Evolutionary conservation across 2,888 invertebrate genomes (phyloP).

Genomic region (Drosophila macrospina): DNA sequence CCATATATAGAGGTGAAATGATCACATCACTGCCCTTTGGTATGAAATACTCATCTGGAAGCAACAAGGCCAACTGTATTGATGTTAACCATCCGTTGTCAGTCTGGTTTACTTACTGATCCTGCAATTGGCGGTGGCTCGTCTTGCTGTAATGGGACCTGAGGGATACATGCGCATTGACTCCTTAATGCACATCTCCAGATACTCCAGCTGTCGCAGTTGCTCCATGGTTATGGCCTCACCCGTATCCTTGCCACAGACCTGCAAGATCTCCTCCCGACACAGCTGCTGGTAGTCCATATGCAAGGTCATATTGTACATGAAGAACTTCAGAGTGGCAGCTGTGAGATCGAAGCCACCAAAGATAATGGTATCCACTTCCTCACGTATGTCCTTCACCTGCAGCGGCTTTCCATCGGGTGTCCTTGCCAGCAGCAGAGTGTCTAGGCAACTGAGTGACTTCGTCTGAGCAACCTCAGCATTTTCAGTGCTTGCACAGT

Average conservation of each 20-base stretch:
- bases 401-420: slow-evolving; percentile 47
- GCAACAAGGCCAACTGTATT: not conserved
- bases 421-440: slow-evolving; percentile 46
- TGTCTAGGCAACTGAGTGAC: slow-evolving; percentile 46
- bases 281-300: slow-evolving; percentile 64
- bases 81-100: fast-evolving
- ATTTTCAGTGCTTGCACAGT: slow-evolving; percentile 11
- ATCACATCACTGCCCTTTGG: slow-evolving; percentile 65
- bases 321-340: slow-evolving; percentile 59
- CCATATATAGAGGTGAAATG: slow-evolving; percentile 68
- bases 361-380: slow-evolving; percentile 70
- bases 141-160: slow-evolving; percentile 59
- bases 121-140: slow-evolving; percentile 58
- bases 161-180: slow-evolving; percentile 71
- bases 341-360: slow-evolving; percentile 76
- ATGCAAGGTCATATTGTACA: slow-evolving; percentile 73
- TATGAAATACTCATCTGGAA: slow-evolving; percentile 62
- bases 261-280: slow-evolving; percentile 63
- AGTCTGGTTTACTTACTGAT: slow-evolving; percentile 51
- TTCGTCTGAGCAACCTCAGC: slow-evolving; percentile 14
- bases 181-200: slow-evolving; percentile 79
- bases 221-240: slow-evolving; percentile 54
- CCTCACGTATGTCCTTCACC: slow-evolving; percentile 64
- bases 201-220: slow-evolving; percentile 57
- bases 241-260: slow-evolving; percentile 59